Conservation (phyloP, 2,888 invertebrate species). For the Odontocolon sp. region DNA sequence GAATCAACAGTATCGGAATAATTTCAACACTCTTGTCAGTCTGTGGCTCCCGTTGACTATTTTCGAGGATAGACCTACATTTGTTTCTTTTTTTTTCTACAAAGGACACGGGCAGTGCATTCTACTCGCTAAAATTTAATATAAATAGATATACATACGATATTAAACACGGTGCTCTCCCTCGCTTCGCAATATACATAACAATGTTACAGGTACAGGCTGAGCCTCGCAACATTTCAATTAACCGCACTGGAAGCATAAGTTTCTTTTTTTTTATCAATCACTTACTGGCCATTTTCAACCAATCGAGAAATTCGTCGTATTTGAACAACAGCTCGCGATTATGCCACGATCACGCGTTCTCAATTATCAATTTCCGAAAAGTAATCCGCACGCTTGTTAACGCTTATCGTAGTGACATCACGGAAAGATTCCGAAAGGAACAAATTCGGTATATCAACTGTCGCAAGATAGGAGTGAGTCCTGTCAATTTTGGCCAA, state of each 20-base stretch:
- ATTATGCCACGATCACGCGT: constrained; percentile 6
- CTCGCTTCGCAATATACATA: constrained; percentile 68
- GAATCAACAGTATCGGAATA: constrained; percentile 16
- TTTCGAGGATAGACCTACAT: constrained; percentile 59
- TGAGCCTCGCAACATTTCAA: constrained; percentile 63
- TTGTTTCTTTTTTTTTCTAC: no score
- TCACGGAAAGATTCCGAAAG: constrained; percentile 47
- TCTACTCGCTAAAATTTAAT: constrained; percentile 61
- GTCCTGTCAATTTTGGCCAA: constrained; percentile 17
- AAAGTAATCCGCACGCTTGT: background rate
- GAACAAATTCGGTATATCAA: constrained; percentile 39
- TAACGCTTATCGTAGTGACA: constrained; percentile 6
- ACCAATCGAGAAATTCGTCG: constrained; percentile 48
- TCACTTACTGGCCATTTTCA: constrained; percentile 67
- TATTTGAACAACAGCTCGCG: constrained; percentile 28
- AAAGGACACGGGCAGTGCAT: constrained; percentile 65
- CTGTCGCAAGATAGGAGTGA: constrained; percentile 2
- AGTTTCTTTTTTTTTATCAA: constrained; percentile 37
- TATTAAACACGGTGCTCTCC: constrained; percentile 64
- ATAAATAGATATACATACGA: constrained; percentile 70
- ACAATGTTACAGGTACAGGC: constrained; percentile 71
- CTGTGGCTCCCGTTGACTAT: constrained; percentile 52
- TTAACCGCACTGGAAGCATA: constrained; percentile 69
- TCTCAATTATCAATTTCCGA: background rate
- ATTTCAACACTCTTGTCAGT: constrained; percentile 40